phyloP scores from a whole-genome alignment of 2,113 vertebrate species.

The Macrotis lagotis region DNA sequence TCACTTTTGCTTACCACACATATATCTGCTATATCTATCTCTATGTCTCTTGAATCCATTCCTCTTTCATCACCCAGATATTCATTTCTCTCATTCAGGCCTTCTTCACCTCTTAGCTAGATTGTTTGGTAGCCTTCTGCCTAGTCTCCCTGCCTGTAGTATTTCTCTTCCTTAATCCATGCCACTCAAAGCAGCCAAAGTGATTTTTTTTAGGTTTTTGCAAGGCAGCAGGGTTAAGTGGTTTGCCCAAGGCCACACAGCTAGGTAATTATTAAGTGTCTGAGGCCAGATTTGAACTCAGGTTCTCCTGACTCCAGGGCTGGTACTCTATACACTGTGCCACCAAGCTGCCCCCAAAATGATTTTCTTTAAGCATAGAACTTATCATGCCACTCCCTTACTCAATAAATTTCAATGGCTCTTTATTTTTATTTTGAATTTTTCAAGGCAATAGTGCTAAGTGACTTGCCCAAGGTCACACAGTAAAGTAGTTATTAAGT shows the following conservation, averaged over 20 bases:
- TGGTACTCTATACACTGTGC: no score
- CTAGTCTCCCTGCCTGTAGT: not conserved
- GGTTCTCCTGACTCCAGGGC: no score
- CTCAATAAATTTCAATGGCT: not conserved
- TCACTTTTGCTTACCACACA: not conserved
- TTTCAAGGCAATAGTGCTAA: no score
- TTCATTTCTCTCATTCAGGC: not conserved
- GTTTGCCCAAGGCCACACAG: no score
- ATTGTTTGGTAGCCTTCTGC: not conserved
- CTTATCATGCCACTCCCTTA: not conserved
- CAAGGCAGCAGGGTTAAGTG: no score
- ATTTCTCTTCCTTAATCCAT: not conserved
- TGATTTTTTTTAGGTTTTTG: not conserved
- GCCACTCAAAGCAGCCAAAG: not conserved
- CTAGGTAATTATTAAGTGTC: no score
- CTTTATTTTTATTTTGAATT: no score
- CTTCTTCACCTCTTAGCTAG: not conserved
- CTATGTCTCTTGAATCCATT: not conserved
- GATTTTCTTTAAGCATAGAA: not conserved
- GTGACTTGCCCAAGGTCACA: no score
- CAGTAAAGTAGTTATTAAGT: no score
- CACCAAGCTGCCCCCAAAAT: no score
- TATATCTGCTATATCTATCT: not conserved
- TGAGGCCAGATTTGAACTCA: no score
- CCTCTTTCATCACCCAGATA: not conserved